phyloP scores from a whole-genome alignment of 2,113 vertebrate genomes.

The Megaptera novaeangliae region DNA sequence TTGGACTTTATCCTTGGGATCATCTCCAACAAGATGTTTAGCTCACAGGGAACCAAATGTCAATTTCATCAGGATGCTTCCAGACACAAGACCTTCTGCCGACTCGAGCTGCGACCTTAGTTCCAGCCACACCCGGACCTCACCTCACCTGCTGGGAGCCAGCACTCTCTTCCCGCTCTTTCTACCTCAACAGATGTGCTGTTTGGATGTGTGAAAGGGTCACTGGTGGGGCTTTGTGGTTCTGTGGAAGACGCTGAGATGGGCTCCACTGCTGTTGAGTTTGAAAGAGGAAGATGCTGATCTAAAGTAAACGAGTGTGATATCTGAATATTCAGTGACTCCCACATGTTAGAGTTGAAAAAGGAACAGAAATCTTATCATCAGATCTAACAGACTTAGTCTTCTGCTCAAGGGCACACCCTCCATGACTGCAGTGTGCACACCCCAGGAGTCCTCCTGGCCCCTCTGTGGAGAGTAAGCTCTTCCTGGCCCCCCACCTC shows the following conservation, averaged over 20 bases:
- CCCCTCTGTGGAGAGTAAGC: neutral
- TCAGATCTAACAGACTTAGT: neutral
- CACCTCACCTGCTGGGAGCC: neutral
- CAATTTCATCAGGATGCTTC: too few relatives aligned
- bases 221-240: neutral
- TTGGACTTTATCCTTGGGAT: neutral
- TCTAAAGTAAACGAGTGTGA: neutral
- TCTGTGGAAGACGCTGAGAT: neutral
- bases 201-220: neutral
- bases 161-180: neutral
- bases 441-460: neutral
- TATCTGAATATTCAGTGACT: fast-evolving
- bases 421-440: neutral
- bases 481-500: fast-evolving
- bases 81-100: neutral
- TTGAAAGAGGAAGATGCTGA: neutral
- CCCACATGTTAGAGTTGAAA: neutral
- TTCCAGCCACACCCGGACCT: neutral
- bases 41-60: too few relatives aligned
- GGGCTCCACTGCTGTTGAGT: fast-evolving
- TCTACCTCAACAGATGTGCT: neutral
- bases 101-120: too few relatives aligned
- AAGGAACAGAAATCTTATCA: neutral
- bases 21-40: neutral
- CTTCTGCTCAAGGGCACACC: neutral